Evolutionary conservation across 2,888 invertebrate genomes (phyloP).

Genomic region (Ceriagrion tenellum): DNA sequence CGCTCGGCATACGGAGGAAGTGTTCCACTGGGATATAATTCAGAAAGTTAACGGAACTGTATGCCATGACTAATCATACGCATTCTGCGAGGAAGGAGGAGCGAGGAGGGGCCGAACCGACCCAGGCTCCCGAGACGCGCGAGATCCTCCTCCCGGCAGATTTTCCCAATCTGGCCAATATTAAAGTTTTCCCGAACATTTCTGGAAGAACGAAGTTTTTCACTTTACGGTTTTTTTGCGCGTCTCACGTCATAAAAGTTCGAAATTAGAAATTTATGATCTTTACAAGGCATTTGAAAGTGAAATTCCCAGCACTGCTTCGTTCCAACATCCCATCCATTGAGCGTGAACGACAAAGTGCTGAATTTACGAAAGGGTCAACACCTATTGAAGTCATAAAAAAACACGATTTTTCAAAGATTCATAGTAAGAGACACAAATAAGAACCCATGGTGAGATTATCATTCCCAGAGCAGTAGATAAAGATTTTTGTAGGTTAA

Average conservation of each 20-base stretch:
- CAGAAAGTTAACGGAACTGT: constrained; percentile 36
- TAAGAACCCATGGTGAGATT: no score
- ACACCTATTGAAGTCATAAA: no score
- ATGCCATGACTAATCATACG: constrained; percentile 34
- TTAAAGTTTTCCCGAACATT: constrained; percentile 22
- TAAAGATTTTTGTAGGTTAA: no score
- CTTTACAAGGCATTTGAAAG: neutral
- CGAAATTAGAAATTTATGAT: constrained; percentile 21
- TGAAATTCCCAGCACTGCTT: neutral
- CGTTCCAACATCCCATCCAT: neutral
- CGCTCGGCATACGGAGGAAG: neutral
- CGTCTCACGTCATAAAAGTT: constrained; percentile 21
- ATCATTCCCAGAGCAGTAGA: no score
- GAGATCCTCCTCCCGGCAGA: neutral
- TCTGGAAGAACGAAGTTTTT: constrained; percentile 14
- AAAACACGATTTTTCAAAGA: no score
- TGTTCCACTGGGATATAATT: constrained; percentile 3
- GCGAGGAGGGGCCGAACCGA: no score
- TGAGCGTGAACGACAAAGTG: neutral
- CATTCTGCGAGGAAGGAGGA: neutral
- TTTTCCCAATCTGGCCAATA: constrained; percentile 28
- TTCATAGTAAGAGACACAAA: no score
- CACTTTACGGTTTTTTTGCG: neutral
- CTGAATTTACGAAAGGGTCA: no score
- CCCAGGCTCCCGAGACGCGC: neutral